These are phyloP conservation scores for Antheraea assamensis DNA, from an alignment of 2,888 invertebrate genomes.

Conservation along the genomic window DNA sequence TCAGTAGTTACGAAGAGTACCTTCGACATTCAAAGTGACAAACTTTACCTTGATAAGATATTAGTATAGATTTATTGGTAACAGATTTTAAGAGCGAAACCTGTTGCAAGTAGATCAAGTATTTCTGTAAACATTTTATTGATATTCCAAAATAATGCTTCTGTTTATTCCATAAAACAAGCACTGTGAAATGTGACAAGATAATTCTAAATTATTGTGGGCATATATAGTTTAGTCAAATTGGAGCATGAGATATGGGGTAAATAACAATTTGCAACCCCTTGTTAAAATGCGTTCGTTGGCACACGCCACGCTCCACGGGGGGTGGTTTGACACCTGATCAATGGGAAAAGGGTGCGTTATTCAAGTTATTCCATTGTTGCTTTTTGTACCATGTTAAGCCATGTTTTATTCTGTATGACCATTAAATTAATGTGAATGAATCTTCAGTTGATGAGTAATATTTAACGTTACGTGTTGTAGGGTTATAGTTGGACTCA, in stretches of 20 bases:
- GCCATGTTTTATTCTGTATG: conserved; percentile 16
- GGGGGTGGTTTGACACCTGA: conserved; percentile 68
- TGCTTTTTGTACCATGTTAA: conserved; percentile 24
- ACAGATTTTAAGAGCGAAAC: not conserved
- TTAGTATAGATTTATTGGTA: not conserved
- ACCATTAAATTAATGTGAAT: conserved; percentile 11
- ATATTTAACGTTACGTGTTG: conserved; percentile 12
- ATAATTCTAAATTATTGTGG: conserved; percentile 77
- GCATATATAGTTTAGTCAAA: conserved; percentile 70
- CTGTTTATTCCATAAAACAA: not conserved
- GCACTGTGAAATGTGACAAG: conserved; percentile 46
- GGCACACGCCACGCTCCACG: conserved; percentile 46
- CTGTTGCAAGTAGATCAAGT: not conserved
- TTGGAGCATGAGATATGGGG: conserved; percentile 71
- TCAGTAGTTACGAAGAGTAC: too few species aligned
- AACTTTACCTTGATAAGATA: not conserved
- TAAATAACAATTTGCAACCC: conserved; percentile 81
- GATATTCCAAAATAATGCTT: not conserved
- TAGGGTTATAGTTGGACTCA: not conserved
- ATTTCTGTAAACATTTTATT: not conserved
- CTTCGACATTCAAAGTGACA: not conserved
- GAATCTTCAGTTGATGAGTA: conserved; percentile 15
- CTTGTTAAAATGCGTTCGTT: conserved; percentile 65
- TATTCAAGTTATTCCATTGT: conserved; percentile 39
- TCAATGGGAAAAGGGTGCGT: conserved; percentile 49